Percentiles rank a stretch among this genome's conserved stretches.
phyloP scores from a whole-genome alignment of 92 coral and sea anemone genomes.

The Actinostola sp. region DNA sequence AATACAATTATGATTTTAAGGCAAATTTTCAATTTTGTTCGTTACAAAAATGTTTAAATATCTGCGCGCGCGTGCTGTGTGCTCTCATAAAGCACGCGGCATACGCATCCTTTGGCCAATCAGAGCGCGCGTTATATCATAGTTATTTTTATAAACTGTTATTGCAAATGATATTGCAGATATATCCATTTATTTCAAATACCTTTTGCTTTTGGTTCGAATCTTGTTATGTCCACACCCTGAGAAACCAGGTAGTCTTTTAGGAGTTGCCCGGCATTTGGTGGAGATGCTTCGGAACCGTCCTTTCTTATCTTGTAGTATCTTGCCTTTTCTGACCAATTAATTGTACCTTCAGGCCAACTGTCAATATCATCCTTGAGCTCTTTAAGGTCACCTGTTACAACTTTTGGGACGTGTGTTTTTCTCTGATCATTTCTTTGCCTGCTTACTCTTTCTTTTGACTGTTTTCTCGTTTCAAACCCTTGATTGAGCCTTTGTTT shows the following conservation, averaged over 20 bases:
- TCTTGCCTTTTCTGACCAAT: slow-evolving; percentile 7
- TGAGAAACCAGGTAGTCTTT: neutral
- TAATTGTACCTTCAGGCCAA: neutral
- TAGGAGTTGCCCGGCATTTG: slow-evolving; percentile 11
- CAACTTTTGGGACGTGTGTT: neutral
- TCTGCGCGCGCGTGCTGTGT: too few relatives aligned
- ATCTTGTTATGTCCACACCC: too few relatives aligned
- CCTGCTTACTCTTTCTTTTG: too few relatives aligned
- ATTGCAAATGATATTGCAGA: too few relatives aligned
- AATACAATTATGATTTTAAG: too few relatives aligned
- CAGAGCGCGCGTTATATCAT: too few relatives aligned
- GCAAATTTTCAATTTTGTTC: too few relatives aligned
- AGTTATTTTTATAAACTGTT: too few relatives aligned
- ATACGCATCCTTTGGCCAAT: too few relatives aligned
- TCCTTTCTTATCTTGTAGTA: slow-evolving; percentile 4
- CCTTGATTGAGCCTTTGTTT: neutral
- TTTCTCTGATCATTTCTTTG: neutral
- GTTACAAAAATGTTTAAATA: too few relatives aligned
- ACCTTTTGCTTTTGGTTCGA: neutral
- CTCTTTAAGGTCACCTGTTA: neutral
- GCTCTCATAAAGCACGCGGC: too few relatives aligned
- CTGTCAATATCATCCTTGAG: neutral
- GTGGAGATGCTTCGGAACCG: slow-evolving; percentile 1
- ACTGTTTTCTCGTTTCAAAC: neutral
- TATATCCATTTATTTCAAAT: slow-evolving; percentile 15